Evolutionary conservation across 64 coral and sea anemone species (phyloP), one percentile per base, ranked within the genome.

Genomic region (Montipora capricornis): DNA sequence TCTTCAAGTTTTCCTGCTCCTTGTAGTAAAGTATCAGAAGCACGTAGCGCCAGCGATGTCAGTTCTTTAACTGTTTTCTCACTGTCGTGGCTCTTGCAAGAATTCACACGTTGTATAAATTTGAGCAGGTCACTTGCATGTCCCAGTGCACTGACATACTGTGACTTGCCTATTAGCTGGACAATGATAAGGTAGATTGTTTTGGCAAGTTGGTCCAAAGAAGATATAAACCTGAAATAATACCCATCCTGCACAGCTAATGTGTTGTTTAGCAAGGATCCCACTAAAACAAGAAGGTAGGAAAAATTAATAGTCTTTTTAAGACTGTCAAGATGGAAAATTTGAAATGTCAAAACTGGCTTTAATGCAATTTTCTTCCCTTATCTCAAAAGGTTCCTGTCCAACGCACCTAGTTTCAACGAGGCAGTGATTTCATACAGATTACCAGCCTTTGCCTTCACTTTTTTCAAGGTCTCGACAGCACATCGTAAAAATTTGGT

Each of bases 401-500:
- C 8, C 1, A 7, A 68, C 82, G 68, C 44, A 84, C 82, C 82
- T 84, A 84, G 44, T 68, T 84, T 84, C 44, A 84, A 84, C 6
- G 82, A 68, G 7, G 19, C 20, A 10, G 82, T 84, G 44, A 84
- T 1, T 17, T 84, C 82, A 84, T 49, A 19, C 48, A 84, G 60
- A 16, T n/a, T 47, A 20, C 48, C 20, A 17, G 44, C 82, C 44
- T 70, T 84, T 68, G 61, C 53, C 73, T 92, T 92, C 4, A 82
- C 66, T 13, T 61, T 81, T 76, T 92, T 92, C 44, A 92, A 48
- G 37, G 80, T 66, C 74, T 92, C 90, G 57, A 92, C 83, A 57
- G 90, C 80, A 77, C 90, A 92, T 83, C 90, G 83, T 49, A 92
- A 51, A 52, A 92, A 92, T 53, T 92, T 92, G 26, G 80, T 77